Base-by-base conservation (phyloP, 1,140 invertebrate genomes). In the Diabrotica undecimpunctata region DNA sequence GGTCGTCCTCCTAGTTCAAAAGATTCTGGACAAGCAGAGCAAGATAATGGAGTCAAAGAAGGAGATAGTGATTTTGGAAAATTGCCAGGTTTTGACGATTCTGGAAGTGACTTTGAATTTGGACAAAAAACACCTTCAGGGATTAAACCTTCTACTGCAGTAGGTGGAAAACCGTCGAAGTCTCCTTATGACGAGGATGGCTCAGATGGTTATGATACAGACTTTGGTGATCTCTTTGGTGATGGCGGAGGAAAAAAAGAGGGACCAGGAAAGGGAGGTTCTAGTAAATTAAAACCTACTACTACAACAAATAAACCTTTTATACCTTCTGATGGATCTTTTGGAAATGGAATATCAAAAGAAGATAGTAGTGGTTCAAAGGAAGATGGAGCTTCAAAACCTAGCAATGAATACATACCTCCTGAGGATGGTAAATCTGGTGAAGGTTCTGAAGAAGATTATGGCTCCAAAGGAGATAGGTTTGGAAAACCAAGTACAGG, bases 181-280 rank as follows among this genome's bases (percentile, higher is more conserved):
- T 50, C 59, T 2, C 35, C 59, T 53, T 61, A 61, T 12, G 37
- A 61, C 4, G 62, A 65, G 41, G 65, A 62, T 11, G 60, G n/a
- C n/a, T 46, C 41, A 8, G 41, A n/a, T 46, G 41, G 41, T 46
- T 46, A 66, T 8, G 54, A 50, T 50, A 62, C 66, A 36, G 64
- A 70, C 54, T 71, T 73, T 51, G 69, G 46, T 46, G 68, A 70
- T 54, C 65, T 71, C 56, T 70, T 70, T 54, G 70, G 66, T 8
- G 41, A 6, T 46, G n/a, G 8, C 6, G 41, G 41, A 10, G 41
- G 41, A 10, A 46, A 46, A 46, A 46, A 46, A 46, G 3, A 5
- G 41, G 41, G n/a, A 6, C 41, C n/a, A n/a, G 41, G 8, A 46
- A 46, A 46, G 50, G 53, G 54, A 55, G 25, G 64, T 46, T 36